Conservation (phyloP, 2,888 invertebrate species). For the Drosophila kambysellisi region DNA sequence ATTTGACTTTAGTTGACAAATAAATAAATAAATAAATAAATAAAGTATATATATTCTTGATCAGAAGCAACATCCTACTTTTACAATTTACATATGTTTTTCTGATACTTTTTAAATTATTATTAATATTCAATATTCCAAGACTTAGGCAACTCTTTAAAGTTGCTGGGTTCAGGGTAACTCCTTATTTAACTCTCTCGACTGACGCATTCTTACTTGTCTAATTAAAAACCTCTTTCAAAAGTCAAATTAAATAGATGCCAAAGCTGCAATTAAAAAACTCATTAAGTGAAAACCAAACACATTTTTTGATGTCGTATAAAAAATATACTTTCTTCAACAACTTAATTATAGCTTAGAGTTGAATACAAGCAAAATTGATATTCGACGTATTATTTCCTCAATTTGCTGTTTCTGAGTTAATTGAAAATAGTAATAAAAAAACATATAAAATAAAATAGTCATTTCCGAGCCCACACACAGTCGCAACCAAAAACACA, state of each 20-base stretch:
- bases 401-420: background rate
- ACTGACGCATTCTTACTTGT: background rate
- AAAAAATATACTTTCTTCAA: background rate
- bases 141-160: too few relatives aligned
- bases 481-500: background rate
- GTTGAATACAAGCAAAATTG: background rate
- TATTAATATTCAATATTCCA: too few relatives aligned
- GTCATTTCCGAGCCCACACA: background rate
- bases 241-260: background rate
- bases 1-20: too few relatives aligned
- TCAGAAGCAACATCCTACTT: background rate
- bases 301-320: background rate
- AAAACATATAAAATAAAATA: background rate
- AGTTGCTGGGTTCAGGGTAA: too few relatives aligned
- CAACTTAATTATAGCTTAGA: background rate
- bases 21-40: too few relatives aligned
- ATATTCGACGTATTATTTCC: background rate
- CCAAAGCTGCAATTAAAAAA: background rate
- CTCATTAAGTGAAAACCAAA: slow-evolving; percentile 2
- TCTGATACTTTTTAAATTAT: too few relatives aligned
- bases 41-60: too few relatives aligned
- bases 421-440: background rate
- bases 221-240: slow-evolving; percentile 1
- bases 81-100: too few relatives aligned
- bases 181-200: background rate